A percentile compares a stretch with the other conserved stretches of the same genome.
Evolutionary conservation across 1,140 invertebrate genomes (phyloP).

Genomic region (Cotesia chilonis): DNA sequence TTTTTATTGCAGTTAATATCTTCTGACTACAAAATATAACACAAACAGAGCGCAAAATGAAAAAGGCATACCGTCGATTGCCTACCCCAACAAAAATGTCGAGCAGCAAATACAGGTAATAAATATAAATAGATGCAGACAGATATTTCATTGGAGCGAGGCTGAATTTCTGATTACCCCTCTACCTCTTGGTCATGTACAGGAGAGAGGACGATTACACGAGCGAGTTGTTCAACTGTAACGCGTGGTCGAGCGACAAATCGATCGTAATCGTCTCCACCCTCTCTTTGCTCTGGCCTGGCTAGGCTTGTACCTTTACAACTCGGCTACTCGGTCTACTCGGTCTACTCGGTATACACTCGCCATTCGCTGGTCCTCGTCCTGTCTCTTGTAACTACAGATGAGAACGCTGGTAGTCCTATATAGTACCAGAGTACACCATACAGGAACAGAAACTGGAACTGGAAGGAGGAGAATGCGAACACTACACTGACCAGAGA

Average conservation of each 20-base stretch:
- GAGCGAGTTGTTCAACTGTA: constrained; percentile 18
- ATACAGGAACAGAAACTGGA: too few relatives aligned
- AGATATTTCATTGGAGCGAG: neutral
- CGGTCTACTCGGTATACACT: neutral
- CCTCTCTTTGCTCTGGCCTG: neutral
- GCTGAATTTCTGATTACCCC: neutral
- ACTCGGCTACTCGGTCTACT: neutral
- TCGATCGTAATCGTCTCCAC: constrained; percentile 36
- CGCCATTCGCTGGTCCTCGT: too few relatives aligned
- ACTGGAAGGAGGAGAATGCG: too few relatives aligned
- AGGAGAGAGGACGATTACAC: constrained; percentile 21
- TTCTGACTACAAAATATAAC: neutral
- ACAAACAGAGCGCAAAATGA: neutral
- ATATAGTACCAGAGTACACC: neutral
- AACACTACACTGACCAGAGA: neutral
- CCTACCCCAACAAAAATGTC: neutral
- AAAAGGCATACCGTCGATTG: neutral
- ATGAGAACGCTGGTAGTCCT: neutral
- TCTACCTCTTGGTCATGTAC: neutral
- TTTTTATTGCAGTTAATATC: neutral
- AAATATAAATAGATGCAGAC: neutral
- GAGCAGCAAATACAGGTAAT: neutral
- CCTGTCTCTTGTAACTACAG: neutral
- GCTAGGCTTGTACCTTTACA: neutral
- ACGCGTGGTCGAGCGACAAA: constrained; percentile 38